Base-by-base conservation (phyloP, 2,888 invertebrate species). In the Spilarctia lutea region DNA sequence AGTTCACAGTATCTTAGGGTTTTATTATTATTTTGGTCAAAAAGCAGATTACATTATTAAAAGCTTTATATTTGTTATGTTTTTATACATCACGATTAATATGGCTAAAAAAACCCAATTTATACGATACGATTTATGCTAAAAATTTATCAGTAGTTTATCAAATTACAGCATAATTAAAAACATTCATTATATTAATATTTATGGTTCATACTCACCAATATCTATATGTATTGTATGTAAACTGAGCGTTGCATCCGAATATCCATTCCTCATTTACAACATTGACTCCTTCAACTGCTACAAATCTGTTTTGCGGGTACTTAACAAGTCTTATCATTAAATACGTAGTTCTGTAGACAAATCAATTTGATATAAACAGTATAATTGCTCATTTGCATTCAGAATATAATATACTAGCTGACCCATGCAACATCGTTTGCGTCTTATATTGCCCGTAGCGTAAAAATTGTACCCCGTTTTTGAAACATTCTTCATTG, bases 251-350 rank as follows among this genome's bases (percentile, higher is more conserved):
- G 74, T 96, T 96, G 87, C 98, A 98, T 27, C 97, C 97, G 88
- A 97, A 98, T 30, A 98, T 91, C 98, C 98, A 98, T 79, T 98
- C 97, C 67, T 96, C 96, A 39, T 96, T 96, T 69, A 97, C 97
- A 24, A 97, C 94, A 90, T 98, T 97, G 1, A 97, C 90, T 0
- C 97, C 96, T 85, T 98, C 97, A 3, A 98, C 95, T 0, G 97
- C 97, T 11, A 97, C 94, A 79, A 96, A 96, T 88, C 96, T 94
- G 85, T 96, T 96, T 78, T 96, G 96, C 0, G 96, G 95, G 79
- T 95, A 95, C 56, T 92, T 92, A 0, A 95, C 92, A 27, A 97
- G 90, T 72, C 97, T 94, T 83, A 97, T 96, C 97, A 97, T 97
- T 68, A 97, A 88, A 85, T 97, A 96, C 2, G 94, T 94, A 60